Evolutionary conservation across 2,888 invertebrate genomes (phyloP), one percentile per base, ranked within the genome.

Genomic region (Monochamus alternatus): DNA sequence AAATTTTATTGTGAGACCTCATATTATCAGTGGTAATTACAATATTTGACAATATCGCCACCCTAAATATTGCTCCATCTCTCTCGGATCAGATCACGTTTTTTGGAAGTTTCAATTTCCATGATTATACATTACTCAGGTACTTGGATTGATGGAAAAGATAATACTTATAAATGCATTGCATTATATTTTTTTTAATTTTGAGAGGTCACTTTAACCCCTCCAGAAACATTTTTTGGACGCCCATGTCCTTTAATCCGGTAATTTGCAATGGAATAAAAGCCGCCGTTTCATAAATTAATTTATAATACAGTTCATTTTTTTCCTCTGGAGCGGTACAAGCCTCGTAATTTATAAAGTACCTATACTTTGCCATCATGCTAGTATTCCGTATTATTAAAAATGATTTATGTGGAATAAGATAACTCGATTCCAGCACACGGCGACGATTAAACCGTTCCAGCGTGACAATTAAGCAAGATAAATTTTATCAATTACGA

Each of bases 341-440:
- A 44, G 31, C 60, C 60, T 60, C 32, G 31, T 44, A 60, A 60
- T 69, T 60, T 60, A 60, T 12, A 58, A 43, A 30, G 44, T 60
- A 60, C 47, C 59, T 60, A 69, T 44, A 12, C 60, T 60, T 62
- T 14, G 69, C 47, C 31, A 70, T 62, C 44, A 44, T n/a, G 12
- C 52, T 14, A 43, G 52, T 75, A 67, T 64, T 55, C 64, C 31
- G 55, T 58, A 55, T 66, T 68, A 74, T 74, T 71, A 74, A 74
- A 76, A 77, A 75, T 77, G 75, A 77, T 75, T 77, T 73, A 77
- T 77, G 44, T 60, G 22, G 69, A 22, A 59, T 60, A 72, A 75
- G 72, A 73, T 68, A 76, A 77, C 75, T 77, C 73, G 72, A 75
- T 75, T 59, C 72, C 70, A 64, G 74, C 74, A 67, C 67, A 72